Evolutionary conservation across 2,113 vertebrate species (phyloP).

Genomic region (Poeciliopsis prolifica): DNA sequence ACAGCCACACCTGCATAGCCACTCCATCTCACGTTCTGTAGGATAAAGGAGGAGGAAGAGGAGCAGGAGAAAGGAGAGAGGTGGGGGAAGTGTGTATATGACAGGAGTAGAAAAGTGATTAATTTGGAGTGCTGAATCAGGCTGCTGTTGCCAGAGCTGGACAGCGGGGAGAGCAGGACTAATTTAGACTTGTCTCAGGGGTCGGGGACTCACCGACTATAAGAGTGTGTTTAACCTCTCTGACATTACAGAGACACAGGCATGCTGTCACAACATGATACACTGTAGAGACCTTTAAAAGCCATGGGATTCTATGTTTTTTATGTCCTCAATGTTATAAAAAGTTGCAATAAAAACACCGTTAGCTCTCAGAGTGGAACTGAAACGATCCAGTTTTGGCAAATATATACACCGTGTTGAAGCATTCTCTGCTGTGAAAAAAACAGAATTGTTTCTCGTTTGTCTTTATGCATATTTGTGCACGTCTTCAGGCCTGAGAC

Average conservation of each 20-base stretch:
- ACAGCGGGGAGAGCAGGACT: constrained; percentile 42
- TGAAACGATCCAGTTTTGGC: constrained; percentile 29
- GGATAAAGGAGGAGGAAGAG: constrained; percentile 46
- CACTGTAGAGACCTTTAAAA: constrained; percentile 7
- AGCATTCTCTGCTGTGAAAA: constrained; percentile 33
- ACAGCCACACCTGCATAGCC: constrained; percentile 78
- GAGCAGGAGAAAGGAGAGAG: constrained; percentile 41
- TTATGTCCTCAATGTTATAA: constrained; percentile 11
- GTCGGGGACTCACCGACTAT: constrained; percentile 43
- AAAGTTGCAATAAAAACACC: constrained; percentile 36
- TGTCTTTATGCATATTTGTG: constrained; percentile 34
- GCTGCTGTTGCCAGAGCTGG: constrained; percentile 25
- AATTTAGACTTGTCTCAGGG: constrained; percentile 62
- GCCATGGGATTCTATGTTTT: constrained; percentile 28
- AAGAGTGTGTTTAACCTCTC: constrained; percentile 61
- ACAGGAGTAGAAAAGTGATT: constrained; percentile 72
- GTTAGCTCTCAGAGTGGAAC: constrained; percentile 32
- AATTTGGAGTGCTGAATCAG: constrained; percentile 76
- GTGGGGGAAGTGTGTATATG: constrained; percentile 42
- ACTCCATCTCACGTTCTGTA: constrained; percentile 81
- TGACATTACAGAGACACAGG: constrained; percentile 42
- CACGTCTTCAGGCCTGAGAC: constrained; percentile 56
- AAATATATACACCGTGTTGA: constrained; percentile 25
- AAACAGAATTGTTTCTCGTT: constrained; percentile 47
- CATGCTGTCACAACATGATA: constrained; percentile 33